Conservation (phyloP, 2,113 vertebrate species). For the Columba janthina region DNA sequence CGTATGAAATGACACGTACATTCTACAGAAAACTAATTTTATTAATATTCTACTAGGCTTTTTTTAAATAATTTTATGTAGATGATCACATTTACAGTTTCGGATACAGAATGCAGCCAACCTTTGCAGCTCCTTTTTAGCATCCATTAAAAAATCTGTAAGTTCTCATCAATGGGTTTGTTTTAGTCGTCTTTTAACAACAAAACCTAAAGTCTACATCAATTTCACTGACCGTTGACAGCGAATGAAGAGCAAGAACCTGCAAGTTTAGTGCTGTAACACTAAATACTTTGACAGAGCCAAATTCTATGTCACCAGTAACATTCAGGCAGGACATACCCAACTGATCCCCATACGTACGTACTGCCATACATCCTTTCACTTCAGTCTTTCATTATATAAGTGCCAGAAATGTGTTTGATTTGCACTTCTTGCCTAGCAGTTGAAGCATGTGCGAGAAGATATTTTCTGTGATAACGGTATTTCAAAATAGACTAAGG, state of each 20-base stretch:
- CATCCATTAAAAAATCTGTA: background rate
- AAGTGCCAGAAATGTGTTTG: background rate
- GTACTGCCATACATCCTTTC: background rate
- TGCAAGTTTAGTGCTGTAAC: background rate
- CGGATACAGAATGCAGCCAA: background rate
- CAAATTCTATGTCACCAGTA: background rate
- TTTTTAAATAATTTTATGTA: background rate
- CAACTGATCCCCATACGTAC: rapidly evolving
- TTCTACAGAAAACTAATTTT: background rate
- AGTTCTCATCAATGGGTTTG: background rate
- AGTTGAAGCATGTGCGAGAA: background rate
- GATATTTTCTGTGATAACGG: background rate
- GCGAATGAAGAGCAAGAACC: background rate
- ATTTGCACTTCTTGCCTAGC: background rate
- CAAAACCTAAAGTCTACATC: background rate
- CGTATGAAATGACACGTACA: background rate
- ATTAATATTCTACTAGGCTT: no score
- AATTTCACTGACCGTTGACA: background rate
- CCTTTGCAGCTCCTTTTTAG: background rate
- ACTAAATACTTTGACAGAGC: background rate
- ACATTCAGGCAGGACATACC: background rate
- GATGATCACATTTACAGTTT: background rate
- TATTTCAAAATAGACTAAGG: background rate
- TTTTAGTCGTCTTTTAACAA: background rate
- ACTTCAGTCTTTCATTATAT: background rate